Base-by-base conservation (phyloP, 2,113 vertebrate genomes). In the Podilymbus podiceps region DNA sequence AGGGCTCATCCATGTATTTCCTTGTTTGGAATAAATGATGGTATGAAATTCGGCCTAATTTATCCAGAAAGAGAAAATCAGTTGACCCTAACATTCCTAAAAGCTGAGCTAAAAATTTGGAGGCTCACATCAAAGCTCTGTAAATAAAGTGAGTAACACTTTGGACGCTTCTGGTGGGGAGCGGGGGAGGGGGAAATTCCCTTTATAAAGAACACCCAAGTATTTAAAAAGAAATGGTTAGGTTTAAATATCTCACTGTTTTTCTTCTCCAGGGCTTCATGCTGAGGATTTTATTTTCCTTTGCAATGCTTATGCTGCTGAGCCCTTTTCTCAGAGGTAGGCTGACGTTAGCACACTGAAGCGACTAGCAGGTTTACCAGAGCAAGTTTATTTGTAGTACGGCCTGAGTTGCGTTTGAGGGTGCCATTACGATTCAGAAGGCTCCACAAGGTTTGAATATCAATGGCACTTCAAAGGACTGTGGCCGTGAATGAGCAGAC, bases 111-210 rank as follows among this genome's bases (percentile, higher is more conserved):
- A 97, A 98, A 97, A 98, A 95, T 96, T 97, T 97, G 97, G 98
- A 98, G 96, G 79, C 95, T 87, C 38, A 98, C 98, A 98, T 98
- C 98, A 98, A 98, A 98, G 98, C 97, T 98, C 97, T 98, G 97
- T 98, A 98, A 98, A 98, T 98, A 98, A 96, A 97, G 94, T 98
- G 98, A 98, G 97, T 98, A 98, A 98, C 97, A 94, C 95, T 98
- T 97, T 98, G 97, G 98, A 97, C 50, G 5, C 91, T 98, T 98
- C 94, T 94, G 95, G 88, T 60, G 88, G 49, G 60, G 89, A 90
- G 50, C 2, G 0, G 78, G 30, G 64, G 94, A 92, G 96, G 94
- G 96, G 96, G 97, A 98, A 98, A 98, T 97, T 98, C 98, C 91
- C 97, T 98, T 85, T 95, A 25, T 97, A 90, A 97, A 98, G 98